Conservation (phyloP, 2,113 vertebrate genomes). For the Piprites chloris region DNA sequence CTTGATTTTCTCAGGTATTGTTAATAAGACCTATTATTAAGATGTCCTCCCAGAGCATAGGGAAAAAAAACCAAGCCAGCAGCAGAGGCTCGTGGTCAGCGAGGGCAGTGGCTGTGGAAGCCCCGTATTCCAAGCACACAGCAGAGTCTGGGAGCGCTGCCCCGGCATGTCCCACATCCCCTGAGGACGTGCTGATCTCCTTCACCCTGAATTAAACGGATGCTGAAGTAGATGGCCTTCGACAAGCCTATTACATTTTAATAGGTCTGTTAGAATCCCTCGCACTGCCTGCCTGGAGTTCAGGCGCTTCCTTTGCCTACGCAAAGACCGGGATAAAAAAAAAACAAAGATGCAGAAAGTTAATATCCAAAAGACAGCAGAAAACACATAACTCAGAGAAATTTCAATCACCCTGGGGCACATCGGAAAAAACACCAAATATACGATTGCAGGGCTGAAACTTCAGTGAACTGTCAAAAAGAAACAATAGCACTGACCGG, state of each 20-base stretch:
- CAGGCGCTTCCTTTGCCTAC: neutral
- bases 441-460: neutral
- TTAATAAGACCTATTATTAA: neutral
- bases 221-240: neutral
- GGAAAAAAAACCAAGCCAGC: neutral
- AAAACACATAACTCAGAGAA: neutral
- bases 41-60: neutral
- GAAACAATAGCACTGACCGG: neutral
- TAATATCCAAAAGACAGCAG: neutral
- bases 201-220: neutral
- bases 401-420: neutral
- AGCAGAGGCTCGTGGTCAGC: neutral
- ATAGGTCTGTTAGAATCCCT: neutral
- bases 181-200: neutral
- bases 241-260: conserved; percentile 29
- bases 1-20: neutral
- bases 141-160: neutral
- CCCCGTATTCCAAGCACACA: neutral
- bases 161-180: neutral
- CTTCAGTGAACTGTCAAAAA: neutral
- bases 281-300: neutral
- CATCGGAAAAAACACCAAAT: neutral
- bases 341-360: neutral
- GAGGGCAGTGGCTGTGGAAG: neutral
- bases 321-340: neutral